A percentile compares a stretch with the other conserved stretches of the same genome.
phyloP scores from a whole-genome alignment of 2,797 vertebrate species.

The Parauchenoglanis ngamensis region DNA sequence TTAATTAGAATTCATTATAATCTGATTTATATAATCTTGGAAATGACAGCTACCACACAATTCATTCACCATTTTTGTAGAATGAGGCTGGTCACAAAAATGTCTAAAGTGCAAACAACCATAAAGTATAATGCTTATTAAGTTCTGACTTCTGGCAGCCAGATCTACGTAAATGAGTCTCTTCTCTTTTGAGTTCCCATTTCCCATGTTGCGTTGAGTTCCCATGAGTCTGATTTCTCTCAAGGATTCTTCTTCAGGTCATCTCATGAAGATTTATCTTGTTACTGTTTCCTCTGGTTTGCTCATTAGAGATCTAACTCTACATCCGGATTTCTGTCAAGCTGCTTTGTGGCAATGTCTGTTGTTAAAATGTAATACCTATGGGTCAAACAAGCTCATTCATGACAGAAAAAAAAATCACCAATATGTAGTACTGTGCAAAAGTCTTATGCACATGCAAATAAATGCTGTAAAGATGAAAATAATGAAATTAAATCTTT shows the following conservation, averaged over 20 bases:
- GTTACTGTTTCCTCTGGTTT: neutral
- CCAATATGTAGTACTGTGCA: too few species aligned
- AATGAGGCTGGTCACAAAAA: too few species aligned
- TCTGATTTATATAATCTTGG: neutral
- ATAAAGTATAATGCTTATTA: too few species aligned
- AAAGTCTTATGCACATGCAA: too few species aligned
- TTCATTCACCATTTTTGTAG: neutral
- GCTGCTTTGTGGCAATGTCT: neutral
- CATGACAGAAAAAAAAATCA: too few species aligned
- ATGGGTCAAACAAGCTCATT: too few species aligned
- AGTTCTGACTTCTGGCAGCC: neutral
- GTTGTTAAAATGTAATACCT: neutral
- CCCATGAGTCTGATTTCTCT: neutral
- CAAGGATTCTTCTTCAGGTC: neutral
- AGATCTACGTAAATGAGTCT: neutral
- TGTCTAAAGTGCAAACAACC: too few species aligned
- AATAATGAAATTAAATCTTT: too few species aligned
- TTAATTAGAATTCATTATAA: neutral
- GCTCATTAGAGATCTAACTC: neutral
- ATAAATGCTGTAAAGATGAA: too few species aligned
- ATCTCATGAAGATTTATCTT: neutral
- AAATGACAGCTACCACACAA: neutral
- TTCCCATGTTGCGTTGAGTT: neutral
- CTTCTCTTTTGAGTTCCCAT: neutral
- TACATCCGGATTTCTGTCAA: neutral